Evolutionary conservation across 1,140 invertebrate genomes (phyloP), one percentile per base, ranked within the genome.

Genomic region (Eupeodes corollae): DNA sequence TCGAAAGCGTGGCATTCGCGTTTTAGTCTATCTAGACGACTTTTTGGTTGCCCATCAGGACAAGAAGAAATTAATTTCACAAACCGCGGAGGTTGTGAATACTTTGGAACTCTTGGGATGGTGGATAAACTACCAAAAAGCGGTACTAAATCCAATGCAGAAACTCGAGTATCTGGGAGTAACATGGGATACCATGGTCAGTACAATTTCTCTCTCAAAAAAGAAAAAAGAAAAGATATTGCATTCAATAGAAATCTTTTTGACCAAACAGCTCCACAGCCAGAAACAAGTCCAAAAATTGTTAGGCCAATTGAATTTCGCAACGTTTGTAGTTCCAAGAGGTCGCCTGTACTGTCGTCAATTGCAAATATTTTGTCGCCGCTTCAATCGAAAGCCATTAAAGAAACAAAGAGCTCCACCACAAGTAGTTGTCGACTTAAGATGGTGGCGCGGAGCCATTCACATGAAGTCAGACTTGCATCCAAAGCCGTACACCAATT

Each of bases 261-360:
- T 50, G 8, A 10, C 33, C 21, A 26, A 38, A 49, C 6, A 44
- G 32, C 48, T 46, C 3, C 41, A 46, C 12, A 44, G 15, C 0
- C 14, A 66, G 32, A 49, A 53, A 45, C 51, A 59, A 38, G 51
- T 56, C 14, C 58, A 58, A 48, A 39, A 55, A 38, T 53, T 64
- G 10, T 46, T 53, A 54, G 52, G 52, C 12, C 37, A 39, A 26
- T 50, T 61, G 12, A 71, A 75, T 6, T 72, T 71, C 52, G 71
- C 72, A 63, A 55, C 75, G 73, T 52, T 72, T 72, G 52, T 78
- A 67, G 51, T 75, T 76, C 59, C 56, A 68, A 46, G 72, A 73
- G 40, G 75, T 76, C 58, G 52, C 41, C 44, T 56, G 47, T 56
- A 56, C 45, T 57, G 53, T 44, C 53, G 53, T 0, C 19, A 13